phyloP scores from a whole-genome alignment of 2,113 vertebrate species.

The Hyla sarda region DNA sequence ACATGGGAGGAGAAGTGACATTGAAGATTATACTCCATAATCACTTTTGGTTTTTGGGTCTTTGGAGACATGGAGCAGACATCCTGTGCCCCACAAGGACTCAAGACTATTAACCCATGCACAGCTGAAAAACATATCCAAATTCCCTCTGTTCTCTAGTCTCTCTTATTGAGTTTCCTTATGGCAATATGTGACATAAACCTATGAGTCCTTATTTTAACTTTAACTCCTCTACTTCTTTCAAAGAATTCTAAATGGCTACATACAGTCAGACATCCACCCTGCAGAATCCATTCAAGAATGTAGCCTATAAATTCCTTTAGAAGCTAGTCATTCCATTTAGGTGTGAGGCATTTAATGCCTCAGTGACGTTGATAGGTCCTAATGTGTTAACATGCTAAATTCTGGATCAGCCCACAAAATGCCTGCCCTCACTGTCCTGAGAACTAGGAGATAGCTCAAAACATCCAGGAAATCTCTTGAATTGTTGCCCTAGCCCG shows the following conservation, averaged over 20 bases:
- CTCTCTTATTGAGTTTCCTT: background rate
- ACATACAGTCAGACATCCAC: background rate
- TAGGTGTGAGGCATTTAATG: background rate
- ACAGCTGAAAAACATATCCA: background rate
- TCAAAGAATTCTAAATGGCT: background rate
- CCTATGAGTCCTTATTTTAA: too few relatives aligned
- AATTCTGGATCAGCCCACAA: background rate
- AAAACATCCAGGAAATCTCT: background rate
- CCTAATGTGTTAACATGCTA: background rate
- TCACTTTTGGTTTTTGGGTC: slow-evolving; percentile 7
- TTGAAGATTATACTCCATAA: slow-evolving; percentile 25
- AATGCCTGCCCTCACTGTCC: background rate
- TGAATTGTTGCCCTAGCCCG: background rate
- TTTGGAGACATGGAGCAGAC: slow-evolving; percentile 23
- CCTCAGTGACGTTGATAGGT: background rate
- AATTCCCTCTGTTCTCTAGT: background rate
- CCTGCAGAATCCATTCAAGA: background rate
- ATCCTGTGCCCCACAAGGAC: slow-evolving; percentile 7
- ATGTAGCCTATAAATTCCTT: background rate
- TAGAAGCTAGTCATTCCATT: background rate
- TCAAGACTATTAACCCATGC: slow-evolving; percentile 27
- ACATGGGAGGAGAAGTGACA: slow-evolving; percentile 11
- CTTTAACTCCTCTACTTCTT: too few relatives aligned
- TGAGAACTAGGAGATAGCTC: background rate
- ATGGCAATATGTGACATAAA: too few relatives aligned